phyloP scores from a whole-genome alignment of 2,113 vertebrate genomes.

The Hypomesus transpacificus region DNA sequence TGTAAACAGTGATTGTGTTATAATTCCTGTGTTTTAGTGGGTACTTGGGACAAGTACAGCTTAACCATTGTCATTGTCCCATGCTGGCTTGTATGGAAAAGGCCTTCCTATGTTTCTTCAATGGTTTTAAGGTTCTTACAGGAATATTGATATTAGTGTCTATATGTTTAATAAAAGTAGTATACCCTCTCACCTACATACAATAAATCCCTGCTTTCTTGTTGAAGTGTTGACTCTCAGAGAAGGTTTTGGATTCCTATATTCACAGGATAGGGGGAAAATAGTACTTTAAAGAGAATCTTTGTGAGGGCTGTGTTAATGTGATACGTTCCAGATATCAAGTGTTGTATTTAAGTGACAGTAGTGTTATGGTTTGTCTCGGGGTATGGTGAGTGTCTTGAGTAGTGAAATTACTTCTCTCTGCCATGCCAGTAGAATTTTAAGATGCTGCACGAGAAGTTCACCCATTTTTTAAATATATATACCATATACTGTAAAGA shows the following conservation, averaged over 20 bases:
- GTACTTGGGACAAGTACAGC: not conserved
- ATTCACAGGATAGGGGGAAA: not conserved
- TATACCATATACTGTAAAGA: too few species aligned
- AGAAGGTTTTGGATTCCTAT: too few species aligned
- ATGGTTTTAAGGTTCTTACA: not conserved
- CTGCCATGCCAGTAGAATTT: too few species aligned
- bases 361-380: slow-evolving; percentile 39
- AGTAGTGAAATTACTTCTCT: slow-evolving; percentile 4
- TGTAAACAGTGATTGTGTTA: not conserved
- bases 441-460: too few species aligned
- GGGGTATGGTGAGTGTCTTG: slow-evolving; percentile 27
- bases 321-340: slow-evolving; percentile 35
- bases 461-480: too few species aligned
- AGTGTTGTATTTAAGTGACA: slow-evolving; percentile 18
- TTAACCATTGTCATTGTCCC: not conserved
- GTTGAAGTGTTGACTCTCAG: too few species aligned
- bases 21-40: not conserved
- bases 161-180: too few species aligned
- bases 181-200: too few species aligned
- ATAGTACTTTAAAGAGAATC: not conserved
- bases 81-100: not conserved
- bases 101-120: too few species aligned
- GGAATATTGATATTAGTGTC: not conserved
- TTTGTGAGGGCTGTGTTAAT: not conserved
- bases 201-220: too few species aligned